Base-by-base conservation (phyloP, 1,140 invertebrate species). In the Anagrus nilaparvatae region DNA sequence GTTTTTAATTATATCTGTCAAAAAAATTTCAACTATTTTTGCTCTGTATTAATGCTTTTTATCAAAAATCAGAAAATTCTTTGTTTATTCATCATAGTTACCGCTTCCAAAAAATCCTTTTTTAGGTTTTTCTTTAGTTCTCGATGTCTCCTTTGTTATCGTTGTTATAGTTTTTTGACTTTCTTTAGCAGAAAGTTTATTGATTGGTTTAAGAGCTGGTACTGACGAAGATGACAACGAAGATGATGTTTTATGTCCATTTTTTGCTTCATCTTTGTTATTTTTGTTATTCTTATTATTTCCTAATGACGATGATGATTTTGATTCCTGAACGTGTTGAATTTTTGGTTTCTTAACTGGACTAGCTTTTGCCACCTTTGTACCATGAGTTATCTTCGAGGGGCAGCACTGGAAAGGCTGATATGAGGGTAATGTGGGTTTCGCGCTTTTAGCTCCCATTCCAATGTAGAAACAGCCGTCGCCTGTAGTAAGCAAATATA, bases 391-490 rank as follows among this genome's bases (percentile, higher is more conserved):
- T 64, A 80, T 75, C 76, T 84, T 84, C 68, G 81, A 81, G 63
- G 83, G 85, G 77, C 84, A 89, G 78, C 84, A 87, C 74, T 87
- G 83, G 76, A 85, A 89, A 56, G 84, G 81, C 78, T 84, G 81
- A 73, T 84, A 86, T 63, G 78, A 77, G 69, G 79, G 76, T 58
- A 67, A 61, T 69, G 76, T 78, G 66, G 82, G 81, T 63, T 74
- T 65, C 70, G 78, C 74, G 61, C 67, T 77, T 75, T 84, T 83
- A 74, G 82, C 82, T 71, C 82, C 84, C 77, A 89, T 79, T 75
- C 84, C 85, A 76, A 89, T 84, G 83, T 86, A 86, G 83, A 89
- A 87, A 84, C 85, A 89, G 81, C 84, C 83, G 81, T 87, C 84
- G 82, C 85, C 84, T 89, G 83, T 76, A 75, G 59, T 67, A 64